Base-by-base conservation (phyloP, 2,113 vertebrate species). In the Tiliqua scincoides region DNA sequence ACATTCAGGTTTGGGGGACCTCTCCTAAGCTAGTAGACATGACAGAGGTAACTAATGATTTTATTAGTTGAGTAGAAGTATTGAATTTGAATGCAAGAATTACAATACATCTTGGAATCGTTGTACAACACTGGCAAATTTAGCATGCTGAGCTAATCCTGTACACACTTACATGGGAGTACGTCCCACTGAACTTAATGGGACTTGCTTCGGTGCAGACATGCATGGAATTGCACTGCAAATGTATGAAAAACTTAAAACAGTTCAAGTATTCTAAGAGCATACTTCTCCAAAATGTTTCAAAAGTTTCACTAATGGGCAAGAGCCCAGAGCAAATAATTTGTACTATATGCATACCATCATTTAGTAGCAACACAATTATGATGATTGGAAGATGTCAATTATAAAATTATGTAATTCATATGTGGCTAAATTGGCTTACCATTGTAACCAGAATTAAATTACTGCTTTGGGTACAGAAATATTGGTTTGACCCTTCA, bases 361-460 rank as follows among this genome's bases (percentile, higher is more conserved):
- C 43, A 48, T 48, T 48, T 48, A 48, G 43, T 48, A 48, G 43
- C 43, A 21, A 72, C 78, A 83, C 79, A 83, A 83, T 88, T 83
- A 76, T 70, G 0, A 79, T 92, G 89, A 89, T 74, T 81, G 61
- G 35, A 81, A 74, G 43, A 74, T 74, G 68, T 87, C 83, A 61
- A 79, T 83, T 85, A 20, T 27, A 12, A 79, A 14, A 78, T 88
- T 89, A 40, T 85, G 63, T 77, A 79, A 77, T 79, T 85, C 87
- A 89, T n/a, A 77, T 91, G 89, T 91, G 92, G 85, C 88, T 91
- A 79, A 27, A 14, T 87, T 93, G 93, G 85, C 88, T 89, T 83
- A 82, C 68, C 82, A 90, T 89, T 91, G 61, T 57, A 91, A 78
- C 88, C 89, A 94, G 86, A 94, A 89, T 81, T 73, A 88, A 95